These are phyloP conservation scores for Phalacrocorax pelagicus DNA, from an alignment of 2,113 vertebrate genomes.

Conservation along the genomic window DNA sequence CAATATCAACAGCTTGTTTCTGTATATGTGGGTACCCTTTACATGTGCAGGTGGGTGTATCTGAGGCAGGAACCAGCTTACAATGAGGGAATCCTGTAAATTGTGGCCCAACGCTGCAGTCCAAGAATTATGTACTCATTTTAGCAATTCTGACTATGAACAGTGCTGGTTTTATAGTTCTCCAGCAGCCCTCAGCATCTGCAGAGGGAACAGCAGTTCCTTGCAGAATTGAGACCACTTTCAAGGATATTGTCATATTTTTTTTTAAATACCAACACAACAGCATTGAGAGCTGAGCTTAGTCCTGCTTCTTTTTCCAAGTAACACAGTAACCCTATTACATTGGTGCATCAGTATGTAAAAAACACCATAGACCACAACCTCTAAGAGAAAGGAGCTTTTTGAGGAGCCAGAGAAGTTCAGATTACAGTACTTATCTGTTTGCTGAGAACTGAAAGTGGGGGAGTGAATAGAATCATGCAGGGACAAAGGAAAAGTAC, in stretches of 20 bases:
- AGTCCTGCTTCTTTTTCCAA: background rate
- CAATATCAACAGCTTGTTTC: background rate
- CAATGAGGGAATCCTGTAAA: background rate
- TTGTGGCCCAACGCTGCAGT: background rate
- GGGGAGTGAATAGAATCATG: background rate
- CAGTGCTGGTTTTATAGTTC: background rate
- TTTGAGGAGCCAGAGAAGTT: background rate
- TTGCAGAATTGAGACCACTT: background rate
- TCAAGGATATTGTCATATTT: background rate
- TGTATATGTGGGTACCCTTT: background rate
- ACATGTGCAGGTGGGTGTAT: background rate
- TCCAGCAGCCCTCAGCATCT: background rate
- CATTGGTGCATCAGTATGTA: background rate
- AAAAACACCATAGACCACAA: background rate
- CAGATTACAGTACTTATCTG: background rate
- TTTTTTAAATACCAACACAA: background rate
- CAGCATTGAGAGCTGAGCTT: background rate
- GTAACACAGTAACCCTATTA: background rate
- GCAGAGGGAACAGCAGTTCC: background rate
- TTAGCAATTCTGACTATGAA: background rate
- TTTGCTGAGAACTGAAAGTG: background rate
- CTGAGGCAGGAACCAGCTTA: background rate
- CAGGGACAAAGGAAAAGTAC: background rate
- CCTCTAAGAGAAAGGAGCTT: background rate
- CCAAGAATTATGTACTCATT: background rate